Evolutionary conservation across 2,797 vertebrate species (phyloP).

Genomic region (Lutjanus argentimaculatus): DNA sequence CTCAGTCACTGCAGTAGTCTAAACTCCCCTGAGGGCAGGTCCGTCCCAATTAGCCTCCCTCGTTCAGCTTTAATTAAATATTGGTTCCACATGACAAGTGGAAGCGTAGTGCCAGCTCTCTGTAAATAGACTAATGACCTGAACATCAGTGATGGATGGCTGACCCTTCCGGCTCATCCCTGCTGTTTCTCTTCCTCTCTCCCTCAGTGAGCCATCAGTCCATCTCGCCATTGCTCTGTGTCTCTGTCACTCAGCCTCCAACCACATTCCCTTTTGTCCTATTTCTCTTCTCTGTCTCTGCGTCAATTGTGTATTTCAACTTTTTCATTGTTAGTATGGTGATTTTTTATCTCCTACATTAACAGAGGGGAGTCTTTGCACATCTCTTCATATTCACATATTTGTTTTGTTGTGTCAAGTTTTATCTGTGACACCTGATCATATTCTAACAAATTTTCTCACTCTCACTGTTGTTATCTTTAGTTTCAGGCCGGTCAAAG

Average conservation of each 20-base stretch:
- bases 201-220: conserved; percentile 19
- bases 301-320: background rate
- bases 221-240: conserved; percentile 19
- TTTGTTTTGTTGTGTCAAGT: too few relatives aligned
- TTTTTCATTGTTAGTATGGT: background rate
- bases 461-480: too few relatives aligned
- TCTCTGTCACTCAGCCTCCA: conserved; percentile 6
- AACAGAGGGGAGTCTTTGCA: background rate
- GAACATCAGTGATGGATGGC: conserved; percentile 59
- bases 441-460: background rate
- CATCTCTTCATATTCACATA: background rate
- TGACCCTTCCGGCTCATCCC: conserved; percentile 42
- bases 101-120: conserved; percentile 51
- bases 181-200: conserved; percentile 41
- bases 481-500: background rate
- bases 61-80: conserved; percentile 81
- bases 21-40: conserved; percentile 50
- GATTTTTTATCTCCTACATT: background rate
- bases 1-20: conserved; percentile 40
- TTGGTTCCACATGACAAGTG: conserved; percentile 73
- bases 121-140: conserved; percentile 68
- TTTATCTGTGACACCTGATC: too few relatives aligned
- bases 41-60: conserved; percentile 71
- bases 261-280: conserved; percentile 5
- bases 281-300: conserved; percentile 3